A percentile compares a stretch with the other conserved stretches of the same genome.
phyloP scores from a whole-genome alignment of 2,888 invertebrate species.

The Eupithecia abbreviata region DNA sequence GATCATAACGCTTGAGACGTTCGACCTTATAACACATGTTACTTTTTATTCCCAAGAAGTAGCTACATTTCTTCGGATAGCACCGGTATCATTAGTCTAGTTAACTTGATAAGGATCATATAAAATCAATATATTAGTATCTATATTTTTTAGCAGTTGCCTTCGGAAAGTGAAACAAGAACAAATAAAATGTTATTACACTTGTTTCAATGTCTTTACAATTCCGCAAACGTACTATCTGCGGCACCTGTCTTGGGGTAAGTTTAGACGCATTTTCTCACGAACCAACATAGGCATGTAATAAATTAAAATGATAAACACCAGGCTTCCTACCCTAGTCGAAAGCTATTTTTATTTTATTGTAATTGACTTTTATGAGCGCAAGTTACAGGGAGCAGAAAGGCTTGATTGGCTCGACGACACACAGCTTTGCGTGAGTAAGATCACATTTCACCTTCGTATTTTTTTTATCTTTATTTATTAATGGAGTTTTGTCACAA shows the following conservation, averaged over 20 bases:
- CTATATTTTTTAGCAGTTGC: background rate
- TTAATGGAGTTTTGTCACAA: no score
- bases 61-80: background rate
- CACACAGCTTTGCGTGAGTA: constrained; percentile 1
- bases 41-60: background rate
- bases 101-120: background rate
- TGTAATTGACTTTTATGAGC: constrained; percentile 10
- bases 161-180: constrained; percentile 2
- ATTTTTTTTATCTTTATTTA: no score
- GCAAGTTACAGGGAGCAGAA: background rate
- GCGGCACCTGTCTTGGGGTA: constrained; percentile 36
- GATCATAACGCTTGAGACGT: background rate
- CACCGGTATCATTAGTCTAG: background rate
- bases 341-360: constrained; percentile 18
- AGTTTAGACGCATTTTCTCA: constrained; percentile 35
- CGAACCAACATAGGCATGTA: constrained; percentile 20
- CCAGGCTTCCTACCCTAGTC: constrained; percentile 13
- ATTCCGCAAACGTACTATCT: constrained; percentile 29
- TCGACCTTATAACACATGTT: background rate
- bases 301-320: constrained; percentile 26
- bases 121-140: background rate
- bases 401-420: constrained; percentile 7
- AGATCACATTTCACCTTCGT: constrained; percentile 6
- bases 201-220: constrained; percentile 24
- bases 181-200: constrained; percentile 7